These are phyloP conservation scores for Zygogramma bicolorata DNA, from an alignment of 2,888 invertebrate species.

Conservation along the genomic window DNA sequence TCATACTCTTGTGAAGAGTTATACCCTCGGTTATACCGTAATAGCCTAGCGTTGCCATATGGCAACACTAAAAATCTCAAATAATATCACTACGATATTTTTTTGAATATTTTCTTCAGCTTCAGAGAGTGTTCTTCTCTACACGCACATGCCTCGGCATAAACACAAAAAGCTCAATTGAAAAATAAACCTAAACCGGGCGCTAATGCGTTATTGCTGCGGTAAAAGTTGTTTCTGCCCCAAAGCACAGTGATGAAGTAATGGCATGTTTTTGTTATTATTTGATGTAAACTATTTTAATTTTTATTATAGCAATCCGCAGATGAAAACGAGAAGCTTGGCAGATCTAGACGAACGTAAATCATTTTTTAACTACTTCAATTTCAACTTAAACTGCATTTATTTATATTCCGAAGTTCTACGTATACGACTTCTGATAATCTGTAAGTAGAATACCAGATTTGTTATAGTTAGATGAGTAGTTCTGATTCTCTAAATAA, in stretches of 20 bases:
- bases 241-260: constrained; percentile 24
- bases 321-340: constrained; percentile 11
- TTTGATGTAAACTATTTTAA: constrained; percentile 31
- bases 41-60: too few relatives aligned
- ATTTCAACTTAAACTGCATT: constrained; percentile 20
- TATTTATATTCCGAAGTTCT: constrained; percentile 20
- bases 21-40: too few relatives aligned
- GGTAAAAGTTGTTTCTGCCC: not conserved
- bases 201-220: too few relatives aligned
- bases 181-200: not conserved
- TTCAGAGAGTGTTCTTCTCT: too few relatives aligned
- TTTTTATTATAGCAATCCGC: constrained; percentile 25
- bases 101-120: too few relatives aligned
- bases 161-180: too few relatives aligned
- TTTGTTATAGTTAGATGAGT: not conserved
- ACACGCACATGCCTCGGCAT: too few relatives aligned
- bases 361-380: constrained; percentile 28
- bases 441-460: not conserved
- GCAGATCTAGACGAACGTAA: constrained; percentile 21
- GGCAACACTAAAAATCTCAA: too few relatives aligned
- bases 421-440: not conserved
- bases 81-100: too few relatives aligned
- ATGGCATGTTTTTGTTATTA: constrained; percentile 27
- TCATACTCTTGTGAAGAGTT: too few relatives aligned
- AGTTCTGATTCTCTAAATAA: not conserved